These are phyloP conservation scores for Aphidoletes aphidimyza DNA, from an alignment of 2,888 invertebrate species.

Conservation along the genomic window DNA sequence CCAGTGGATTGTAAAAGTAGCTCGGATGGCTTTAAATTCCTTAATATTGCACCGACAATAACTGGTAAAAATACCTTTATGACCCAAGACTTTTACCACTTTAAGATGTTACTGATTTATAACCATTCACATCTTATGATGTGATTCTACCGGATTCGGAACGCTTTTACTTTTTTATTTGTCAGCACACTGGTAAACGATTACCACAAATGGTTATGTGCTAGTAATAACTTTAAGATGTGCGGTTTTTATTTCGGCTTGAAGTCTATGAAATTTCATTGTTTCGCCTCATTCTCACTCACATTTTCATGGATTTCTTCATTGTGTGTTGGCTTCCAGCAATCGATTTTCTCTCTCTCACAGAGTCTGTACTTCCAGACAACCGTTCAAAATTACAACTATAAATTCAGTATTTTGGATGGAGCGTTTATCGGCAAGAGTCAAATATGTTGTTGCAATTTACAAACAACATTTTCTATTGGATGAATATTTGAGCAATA, in stretches of 20 bases:
- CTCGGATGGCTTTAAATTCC: background rate
- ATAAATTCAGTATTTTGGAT: background rate
- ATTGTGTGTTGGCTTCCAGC: too few relatives aligned
- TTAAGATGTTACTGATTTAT: constrained; percentile 20
- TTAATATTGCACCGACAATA: background rate
- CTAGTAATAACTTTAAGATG: too few relatives aligned
- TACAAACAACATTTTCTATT: background rate
- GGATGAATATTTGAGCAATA: background rate
- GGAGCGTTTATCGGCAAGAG: background rate
- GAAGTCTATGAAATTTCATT: too few relatives aligned
- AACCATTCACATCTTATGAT: constrained; percentile 13
- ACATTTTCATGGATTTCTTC: too few relatives aligned
- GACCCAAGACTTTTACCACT: background rate
- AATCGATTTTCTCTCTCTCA: background rate
- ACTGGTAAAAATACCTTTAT: background rate
- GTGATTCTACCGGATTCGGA: background rate
- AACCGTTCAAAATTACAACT: background rate
- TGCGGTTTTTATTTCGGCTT: too few relatives aligned
- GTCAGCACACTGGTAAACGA: background rate
- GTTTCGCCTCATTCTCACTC: too few relatives aligned
- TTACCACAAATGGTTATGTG: background rate
- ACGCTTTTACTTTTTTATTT: background rate
- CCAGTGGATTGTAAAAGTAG: background rate
- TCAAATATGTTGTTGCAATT: background rate
- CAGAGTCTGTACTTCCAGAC: too few relatives aligned